Evolutionary conservation across 2,888 invertebrate genomes (phyloP), one percentile per base, ranked within the genome.

Genomic region (Tachina grossa): DNA sequence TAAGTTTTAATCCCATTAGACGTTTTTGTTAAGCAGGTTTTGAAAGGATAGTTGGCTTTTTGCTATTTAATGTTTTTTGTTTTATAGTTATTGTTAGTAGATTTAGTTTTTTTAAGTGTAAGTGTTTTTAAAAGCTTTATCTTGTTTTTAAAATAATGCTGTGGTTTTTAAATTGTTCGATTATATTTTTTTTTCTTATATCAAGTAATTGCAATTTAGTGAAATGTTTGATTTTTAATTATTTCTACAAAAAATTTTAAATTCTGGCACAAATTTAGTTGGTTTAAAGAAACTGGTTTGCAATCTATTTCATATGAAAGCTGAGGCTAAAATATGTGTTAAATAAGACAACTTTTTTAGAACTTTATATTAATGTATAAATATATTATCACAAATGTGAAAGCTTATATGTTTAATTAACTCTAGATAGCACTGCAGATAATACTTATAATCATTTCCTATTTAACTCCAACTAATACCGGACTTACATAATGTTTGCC

Each of bases 61-160:
- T 57, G 31, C 9, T 41, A 13, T 66, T 66, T 14, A 68, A 31
- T 1, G 13, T 31, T 16, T 53, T 65, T 14, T 39, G 43, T 45
- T 51, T 1, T 9, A n/a, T 22, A 31, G 6, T 5, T 53, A 22
- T 57, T 74, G 57, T 31, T 74, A 57, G 53, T 43, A 55, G 11
- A 8, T 53, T 8, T 65, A 16, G 51, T 47, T 57, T 31, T 57
- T 31, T 31, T 31, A 31, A 31, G 31, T 31, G 6, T 31, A 31
- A 31, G 31, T 19, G 22, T 49, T 22, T 43, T 53, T 59, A 71
- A 78, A 71, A 72, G 77, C 66, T 78, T 77, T 74, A 61, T 83
- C 61, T 57, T 65, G 71, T 57, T 78, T 53, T 19, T 43, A 31
- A 22, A 72, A 41, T 19, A 13, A 43, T 72, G 9, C 22, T 57